Evolutionary conservation across 2,113 vertebrate genomes (phyloP), one percentile per base, ranked within the genome.

Genomic region (Addax nasomaculatus): DNA sequence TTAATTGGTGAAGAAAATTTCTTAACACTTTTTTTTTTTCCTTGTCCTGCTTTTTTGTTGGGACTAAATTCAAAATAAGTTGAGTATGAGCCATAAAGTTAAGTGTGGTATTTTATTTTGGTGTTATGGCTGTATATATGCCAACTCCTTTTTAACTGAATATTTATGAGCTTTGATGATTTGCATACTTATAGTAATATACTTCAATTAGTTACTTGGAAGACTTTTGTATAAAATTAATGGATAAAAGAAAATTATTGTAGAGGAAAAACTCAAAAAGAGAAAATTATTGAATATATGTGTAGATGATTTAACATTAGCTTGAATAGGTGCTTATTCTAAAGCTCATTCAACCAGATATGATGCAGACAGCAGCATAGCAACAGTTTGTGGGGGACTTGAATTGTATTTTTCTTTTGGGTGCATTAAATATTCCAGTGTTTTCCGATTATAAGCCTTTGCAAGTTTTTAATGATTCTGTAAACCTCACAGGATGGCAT

Each of bases 41-140:
- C 97, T 94, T 98, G 98, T 98, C 97, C 97, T 98, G 97, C 96
- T 98, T 98, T 98, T 96, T 98, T 98, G 93, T 98, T 98, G 97
- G 97, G 94, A 98, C 85, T 98, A 94, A 96, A 93, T 98, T 98
- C 98, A 98, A 97, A 98, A 96, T 96, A 97, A 97, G 76, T 96
- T 97, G 95, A 97, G 93, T 98, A 84, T 96, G 95, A 49, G 95
- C 94, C 87, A 96, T 49, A 89, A 97, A 90, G 97, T 98, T 97
- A 98, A 96, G 95, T 93, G 11, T 87, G 43, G 96, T 92, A 96
- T 97, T 98, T 96, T 88, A 97, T 89, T 78, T 96, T 96, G 95
- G 98, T 98, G 36, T 97, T 90, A 95, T 85, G 70, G 92, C 97
- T 98, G 96, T 95, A 58, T 97, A 91, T 60, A 97, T 96, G 57